These are phyloP conservation scores for Linnaemya tessellans DNA, from an alignment of 2,888 invertebrate genomes.

Conservation along the genomic window DNA sequence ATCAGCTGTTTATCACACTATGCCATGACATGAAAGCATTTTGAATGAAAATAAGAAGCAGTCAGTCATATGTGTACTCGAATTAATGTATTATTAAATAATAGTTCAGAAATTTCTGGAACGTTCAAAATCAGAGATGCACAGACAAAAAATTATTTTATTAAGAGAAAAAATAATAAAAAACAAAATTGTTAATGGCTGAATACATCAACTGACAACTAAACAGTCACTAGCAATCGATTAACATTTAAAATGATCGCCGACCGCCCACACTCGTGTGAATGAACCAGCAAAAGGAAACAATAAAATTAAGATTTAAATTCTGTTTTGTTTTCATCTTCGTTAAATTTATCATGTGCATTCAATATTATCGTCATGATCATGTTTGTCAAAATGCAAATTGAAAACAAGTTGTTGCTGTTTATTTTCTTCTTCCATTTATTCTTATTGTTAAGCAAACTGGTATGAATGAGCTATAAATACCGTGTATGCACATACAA, in stretches of 20 bases:
- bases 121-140: too few relatives aligned
- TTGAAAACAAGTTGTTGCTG: constrained; percentile 29
- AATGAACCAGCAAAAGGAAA: constrained; percentile 22
- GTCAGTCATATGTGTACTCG: too few relatives aligned
- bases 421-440: background rate
- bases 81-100: too few relatives aligned
- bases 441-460: too few relatives aligned
- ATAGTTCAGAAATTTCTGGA: too few relatives aligned
- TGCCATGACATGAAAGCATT: too few relatives aligned
- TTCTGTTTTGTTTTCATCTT: constrained; percentile 25
- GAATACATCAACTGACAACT: constrained; percentile 49
- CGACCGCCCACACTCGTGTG: constrained; percentile 37
- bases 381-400: constrained; percentile 9
- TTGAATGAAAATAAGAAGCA: too few relatives aligned
- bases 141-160: too few relatives aligned
- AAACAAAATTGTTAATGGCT: constrained; percentile 40
- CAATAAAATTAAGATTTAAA: constrained; percentile 40
- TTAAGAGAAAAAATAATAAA: background rate
- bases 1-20: too few relatives aligned
- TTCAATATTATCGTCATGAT: constrained; percentile 1
- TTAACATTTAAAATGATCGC: constrained; percentile 66
- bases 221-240: constrained; percentile 63
- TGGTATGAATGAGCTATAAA: background rate
- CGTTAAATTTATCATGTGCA: constrained; percentile 11
- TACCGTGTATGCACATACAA: too few relatives aligned